A percentile compares a stretch with the other conserved stretches of the same genome.
Evolutionary conservation across 2,797 vertebrate genomes (phyloP).

Genomic region (Xiphophorus birchmanni): DNA sequence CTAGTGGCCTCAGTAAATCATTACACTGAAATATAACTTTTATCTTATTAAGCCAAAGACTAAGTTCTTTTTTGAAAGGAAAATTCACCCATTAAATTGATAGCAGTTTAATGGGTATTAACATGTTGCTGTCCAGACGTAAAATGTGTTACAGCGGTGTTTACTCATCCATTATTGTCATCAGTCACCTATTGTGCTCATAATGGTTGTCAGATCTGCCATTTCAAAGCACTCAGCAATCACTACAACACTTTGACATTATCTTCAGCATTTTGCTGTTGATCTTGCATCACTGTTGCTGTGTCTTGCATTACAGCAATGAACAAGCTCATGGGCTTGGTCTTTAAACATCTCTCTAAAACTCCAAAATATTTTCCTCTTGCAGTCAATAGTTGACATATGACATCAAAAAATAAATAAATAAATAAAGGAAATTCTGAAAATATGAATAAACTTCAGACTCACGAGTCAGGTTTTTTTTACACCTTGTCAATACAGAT

Average conservation of each 20-base stretch:
- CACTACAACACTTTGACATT: constrained; percentile 6
- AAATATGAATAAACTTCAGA: constrained; percentile 8
- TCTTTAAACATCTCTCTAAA: not conserved
- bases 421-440: not conserved
- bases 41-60: not conserved
- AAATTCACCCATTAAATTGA: not conserved
- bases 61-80: not conserved
- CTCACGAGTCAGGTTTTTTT: not conserved
- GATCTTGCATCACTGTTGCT: constrained; percentile 15
- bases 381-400: constrained; percentile 16
- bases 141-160: not conserved
- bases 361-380: constrained; percentile 15
- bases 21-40: not conserved
- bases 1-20: constrained; percentile 6
- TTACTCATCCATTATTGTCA: not conserved
- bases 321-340: not conserved
- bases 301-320: not conserved
- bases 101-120: not conserved
- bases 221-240: constrained; percentile 17
- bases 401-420: constrained; percentile 14
- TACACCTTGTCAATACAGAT: not conserved
- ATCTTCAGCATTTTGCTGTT: constrained; percentile 21
- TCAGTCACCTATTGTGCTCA: constrained; percentile 2
- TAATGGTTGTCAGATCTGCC: not conserved
- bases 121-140: not conserved